Evolutionary conservation across 2,113 vertebrate genomes (phyloP), one percentile per base, ranked within the genome.

Genomic region (Chitala chitala): DNA sequence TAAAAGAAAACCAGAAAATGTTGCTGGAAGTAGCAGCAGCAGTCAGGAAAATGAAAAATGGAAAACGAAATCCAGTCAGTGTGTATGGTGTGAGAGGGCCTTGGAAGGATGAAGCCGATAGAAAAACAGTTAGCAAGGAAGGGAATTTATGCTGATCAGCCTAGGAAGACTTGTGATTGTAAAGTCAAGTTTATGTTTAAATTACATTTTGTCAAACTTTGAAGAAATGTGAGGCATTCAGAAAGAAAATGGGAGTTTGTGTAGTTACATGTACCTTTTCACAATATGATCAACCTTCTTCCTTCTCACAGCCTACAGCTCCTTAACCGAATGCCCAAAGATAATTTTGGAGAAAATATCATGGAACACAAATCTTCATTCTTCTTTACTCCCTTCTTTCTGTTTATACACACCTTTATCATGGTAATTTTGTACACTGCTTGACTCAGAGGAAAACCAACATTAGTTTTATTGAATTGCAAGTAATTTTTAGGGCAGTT

Each of bases 201-300:
- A n/a, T n/a, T n/a, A n/a, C 72, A 92, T 91, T 89, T 89, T 82
- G 78, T 82, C 86, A 84, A 89, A 90, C 87, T 90, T 90, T 86
- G 85, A 89, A 86, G 82, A 83, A 81, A 87, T 88, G 86, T 87
- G 89, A 89, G 82, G 78, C 83, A 86, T 85, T 89, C 84, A 87
- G 87, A 90, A 88, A 85, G 81, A 80, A 89, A 90, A 88, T 85
- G 89, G 84, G 84, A 82, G 77, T 69, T 80, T 81, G 81, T 84
- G 84, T 85, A 85, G 85, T 81, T 84, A 86, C 86, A 84, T 83
- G 86, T 77, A 74, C 74, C 78, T 69, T 71, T 79, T 72, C 76
- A 70, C 73, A 76, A 81, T 80, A 72, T 76, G 75, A 86, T 78
- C 77, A 78, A 76, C 13, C 84, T 87, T 84, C 78, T 65, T 79